Conservation (phyloP, 1,140 invertebrate species). For the Prorops nasuta region DNA sequence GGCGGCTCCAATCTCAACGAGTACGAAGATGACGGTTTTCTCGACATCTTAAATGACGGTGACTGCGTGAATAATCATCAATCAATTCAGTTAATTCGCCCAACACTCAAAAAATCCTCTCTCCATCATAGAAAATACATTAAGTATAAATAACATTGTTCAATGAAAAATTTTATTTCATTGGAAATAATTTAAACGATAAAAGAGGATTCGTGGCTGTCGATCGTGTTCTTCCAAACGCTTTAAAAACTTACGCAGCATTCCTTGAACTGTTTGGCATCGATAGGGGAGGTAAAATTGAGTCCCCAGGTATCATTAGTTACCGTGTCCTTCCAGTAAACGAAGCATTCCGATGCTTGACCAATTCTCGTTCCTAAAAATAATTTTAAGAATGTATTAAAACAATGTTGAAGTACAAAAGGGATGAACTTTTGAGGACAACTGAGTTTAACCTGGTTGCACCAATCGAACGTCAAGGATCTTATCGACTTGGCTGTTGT, state of each 20-base stretch:
- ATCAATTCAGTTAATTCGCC: too few relatives aligned
- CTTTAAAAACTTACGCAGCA: conserved; percentile 92
- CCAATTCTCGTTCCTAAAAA: conserved; percentile 88
- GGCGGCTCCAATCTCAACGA: conserved; percentile 89
- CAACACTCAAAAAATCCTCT: too few relatives aligned
- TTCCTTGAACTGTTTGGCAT: conserved; percentile 95
- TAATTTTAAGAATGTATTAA: conserved; percentile 25
- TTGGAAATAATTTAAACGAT: too few relatives aligned
- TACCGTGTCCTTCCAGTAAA: conserved; percentile 97
- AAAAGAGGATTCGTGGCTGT: too few relatives aligned
- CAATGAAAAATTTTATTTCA: too few relatives aligned
- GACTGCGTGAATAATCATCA: conserved; percentile 88
- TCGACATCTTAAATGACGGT: conserved; percentile 94
- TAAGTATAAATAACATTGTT: too few relatives aligned
- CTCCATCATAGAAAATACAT: too few relatives aligned
- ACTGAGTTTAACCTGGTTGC: conserved; percentile 78
- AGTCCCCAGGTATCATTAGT: conserved; percentile 98
- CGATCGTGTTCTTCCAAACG: too few relatives aligned
- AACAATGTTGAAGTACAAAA: not conserved
- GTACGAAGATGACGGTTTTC: conserved; percentile 95
- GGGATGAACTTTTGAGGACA: conserved; percentile 3
- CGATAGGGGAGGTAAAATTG: conserved; percentile 95
- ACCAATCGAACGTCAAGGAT: conserved; percentile 94
- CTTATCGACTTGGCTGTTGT: conserved; percentile 97
- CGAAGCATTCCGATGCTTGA: conserved; percentile 96